phyloP scores from a whole-genome alignment of 2,888 invertebrate species.

The Tholera decimalis region DNA sequence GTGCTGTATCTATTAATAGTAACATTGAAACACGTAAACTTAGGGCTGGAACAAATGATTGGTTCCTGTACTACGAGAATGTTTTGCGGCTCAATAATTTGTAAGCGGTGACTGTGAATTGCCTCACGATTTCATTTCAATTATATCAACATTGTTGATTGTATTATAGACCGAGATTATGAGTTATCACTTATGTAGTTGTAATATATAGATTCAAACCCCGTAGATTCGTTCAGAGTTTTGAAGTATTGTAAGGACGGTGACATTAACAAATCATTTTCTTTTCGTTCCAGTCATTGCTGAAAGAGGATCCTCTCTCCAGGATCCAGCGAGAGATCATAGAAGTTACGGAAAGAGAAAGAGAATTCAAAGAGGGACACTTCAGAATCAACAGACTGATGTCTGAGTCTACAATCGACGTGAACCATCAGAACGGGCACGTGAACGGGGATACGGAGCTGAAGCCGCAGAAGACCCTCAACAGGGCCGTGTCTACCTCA shows the following conservation, averaged over 20 bases:
- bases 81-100: conserved; percentile 2
- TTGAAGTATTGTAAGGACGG: background rate
- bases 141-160: background rate
- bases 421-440: conserved; percentile 87
- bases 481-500: conserved; percentile 87
- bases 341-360: conserved; percentile 96
- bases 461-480: conserved; percentile 77
- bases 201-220: background rate
- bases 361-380: conserved; percentile 94
- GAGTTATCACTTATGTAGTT: background rate
- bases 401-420: conserved; percentile 88
- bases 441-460: conserved; percentile 80
- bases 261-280: conserved; percentile 45
- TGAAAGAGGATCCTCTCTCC: conserved; percentile 94
- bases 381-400: conserved; percentile 86
- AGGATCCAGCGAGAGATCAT: conserved; percentile 97
- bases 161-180: background rate
- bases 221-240: background rate
- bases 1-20: conserved; percentile 38
- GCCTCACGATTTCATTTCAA: background rate
- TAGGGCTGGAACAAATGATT: conserved; percentile 4
- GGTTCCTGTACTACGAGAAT: background rate
- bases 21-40: conserved; percentile 28
- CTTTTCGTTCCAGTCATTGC: conserved; percentile 86
- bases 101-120: background rate